A percentile compares a stretch with the other conserved stretches of the same genome.
phyloP scores from a whole-genome alignment of 2,888 invertebrate species.

The Serrognathus titanus region DNA sequence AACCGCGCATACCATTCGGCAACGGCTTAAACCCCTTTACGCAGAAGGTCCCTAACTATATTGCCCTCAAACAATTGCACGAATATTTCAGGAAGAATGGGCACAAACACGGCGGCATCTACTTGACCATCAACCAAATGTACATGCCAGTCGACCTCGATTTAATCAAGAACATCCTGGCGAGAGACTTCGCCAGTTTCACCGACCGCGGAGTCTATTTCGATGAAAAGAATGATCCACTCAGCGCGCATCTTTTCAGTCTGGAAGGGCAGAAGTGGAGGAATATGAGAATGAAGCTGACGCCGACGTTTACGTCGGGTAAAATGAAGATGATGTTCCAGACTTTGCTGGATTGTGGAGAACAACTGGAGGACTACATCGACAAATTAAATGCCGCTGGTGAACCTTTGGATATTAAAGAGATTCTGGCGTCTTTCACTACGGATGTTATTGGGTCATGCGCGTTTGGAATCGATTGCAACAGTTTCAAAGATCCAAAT shows the following conservation, averaged over 20 bases:
- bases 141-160: constrained; percentile 31
- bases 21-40: neutral
- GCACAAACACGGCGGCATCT: constrained; percentile 27
- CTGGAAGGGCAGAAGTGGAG: constrained; percentile 59
- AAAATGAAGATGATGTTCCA: constrained; percentile 52
- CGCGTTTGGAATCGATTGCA: constrained; percentile 43
- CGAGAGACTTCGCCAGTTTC: constrained; percentile 58
- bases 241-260: constrained; percentile 57
- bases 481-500: constrained; percentile 31
- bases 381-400: neutral
- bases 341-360: constrained; percentile 38
- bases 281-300: constrained; percentile 20
- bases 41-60: neutral
- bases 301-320: constrained; percentile 37
- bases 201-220: constrained; percentile 58
- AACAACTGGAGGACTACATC: constrained; percentile 11
- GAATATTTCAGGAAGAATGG: constrained; percentile 23
- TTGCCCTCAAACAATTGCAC: constrained; percentile 15
- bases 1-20: constrained; percentile 11
- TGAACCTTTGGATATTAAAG: constrained; percentile 28
- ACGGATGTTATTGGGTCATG: constrained; percentile 45
- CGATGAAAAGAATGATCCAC: constrained; percentile 56
- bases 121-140: constrained; percentile 21
- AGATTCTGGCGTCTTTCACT: constrained; percentile 38
- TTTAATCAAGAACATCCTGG: constrained; percentile 45